Evolutionary conservation across 2,888 invertebrate species (phyloP), one percentile per base, ranked within the genome.

Genomic region (Drosophila limbata): DNA sequence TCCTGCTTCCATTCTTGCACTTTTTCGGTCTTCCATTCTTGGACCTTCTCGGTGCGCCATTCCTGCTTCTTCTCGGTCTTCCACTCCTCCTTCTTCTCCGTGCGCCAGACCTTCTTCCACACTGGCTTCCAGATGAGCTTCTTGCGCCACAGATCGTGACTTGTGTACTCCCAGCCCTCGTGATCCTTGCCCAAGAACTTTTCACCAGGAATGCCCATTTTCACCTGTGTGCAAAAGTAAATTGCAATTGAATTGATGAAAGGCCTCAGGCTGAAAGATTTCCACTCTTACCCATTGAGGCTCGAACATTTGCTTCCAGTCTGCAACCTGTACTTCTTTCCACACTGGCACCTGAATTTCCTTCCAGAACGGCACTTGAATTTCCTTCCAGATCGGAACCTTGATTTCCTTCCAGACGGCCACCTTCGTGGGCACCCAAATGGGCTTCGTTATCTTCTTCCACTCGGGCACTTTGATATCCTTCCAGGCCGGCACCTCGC

Each of bases 91-190:
- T 96, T 96, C 92, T 97, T 96, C 44, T 95, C 96, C 2, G 96
- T 95, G 79, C 95, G 95, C 96, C 96, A 97, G 37, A 96, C 94
- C 90, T 96, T 96, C 90, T 96, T 95, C 96, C 96, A 93, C 8
- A 92, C 94, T 74, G 94, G 94, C 86, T 94, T 94, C 95, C 95
- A 95, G 84, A 92, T 68, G 13, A 97, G 93, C 90, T 96, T 96
- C 92, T 97, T 97, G 90, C 96, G 96, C 96, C 97, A 96, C 33
- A 97, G 93, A 91, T 96, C 97, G 88, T 97, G 97, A 45, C 96
- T 96, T 37, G 96, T 96, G 89, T 96, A 96, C 91, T 97, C 96
- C 95, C 95, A 96, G 11, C 96, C 97, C 61, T 96, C 95, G 68
- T 95, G 95, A 92, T 96, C 97, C 88, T 96, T 96, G 21, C 97